Percentiles rank a stretch among this genome's conserved stretches.
Evolutionary conservation across 2,888 invertebrate genomes (phyloP).

Genomic region (Coenonympha arcania): DNA sequence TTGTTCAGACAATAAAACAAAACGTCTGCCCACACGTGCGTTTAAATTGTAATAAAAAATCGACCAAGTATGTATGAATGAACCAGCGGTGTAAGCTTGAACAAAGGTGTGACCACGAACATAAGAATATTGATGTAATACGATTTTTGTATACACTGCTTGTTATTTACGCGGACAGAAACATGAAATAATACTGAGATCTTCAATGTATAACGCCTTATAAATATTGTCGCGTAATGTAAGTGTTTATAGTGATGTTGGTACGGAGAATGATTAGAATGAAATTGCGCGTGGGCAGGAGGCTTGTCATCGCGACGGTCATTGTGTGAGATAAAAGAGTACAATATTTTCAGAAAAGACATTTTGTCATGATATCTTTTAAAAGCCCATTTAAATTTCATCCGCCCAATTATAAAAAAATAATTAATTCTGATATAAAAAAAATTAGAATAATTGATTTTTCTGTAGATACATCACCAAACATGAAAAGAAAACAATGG

Average conservation of each 20-base stretch:
- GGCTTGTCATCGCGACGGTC: slow-evolving; percentile 66
- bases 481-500: too few species aligned
- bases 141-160: slow-evolving; percentile 6
- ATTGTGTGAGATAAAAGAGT: slow-evolving; percentile 45
- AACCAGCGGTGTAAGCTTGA: slow-evolving; percentile 37
- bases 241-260: neutral
- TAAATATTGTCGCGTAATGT: neutral
- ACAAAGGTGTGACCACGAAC: slow-evolving; percentile 11
- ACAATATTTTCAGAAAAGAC: slow-evolving; percentile 19
- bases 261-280: slow-evolving; percentile 54
- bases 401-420: neutral
- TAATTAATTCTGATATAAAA: too few species aligned
- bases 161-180: neutral
- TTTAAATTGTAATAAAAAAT: slow-evolving; percentile 45
- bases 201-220: slow-evolving; percentile 5
- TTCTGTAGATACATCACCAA: neutral
- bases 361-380: neutral
- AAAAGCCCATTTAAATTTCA: too few species aligned
- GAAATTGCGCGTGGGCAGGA: slow-evolving; percentile 61
- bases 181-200: neutral
- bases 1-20: slow-evolving; percentile 49
- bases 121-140: neutral
- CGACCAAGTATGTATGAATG: slow-evolving; percentile 64
- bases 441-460: too few species aligned
- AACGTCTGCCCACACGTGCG: slow-evolving; percentile 56